Percentiles rank a stretch among this genome's conserved stretches.
These are phyloP conservation scores for Rhinichthys osculus DNA, from an alignment of 2,797 vertebrate genomes.

Conservation along the genomic window DNA sequence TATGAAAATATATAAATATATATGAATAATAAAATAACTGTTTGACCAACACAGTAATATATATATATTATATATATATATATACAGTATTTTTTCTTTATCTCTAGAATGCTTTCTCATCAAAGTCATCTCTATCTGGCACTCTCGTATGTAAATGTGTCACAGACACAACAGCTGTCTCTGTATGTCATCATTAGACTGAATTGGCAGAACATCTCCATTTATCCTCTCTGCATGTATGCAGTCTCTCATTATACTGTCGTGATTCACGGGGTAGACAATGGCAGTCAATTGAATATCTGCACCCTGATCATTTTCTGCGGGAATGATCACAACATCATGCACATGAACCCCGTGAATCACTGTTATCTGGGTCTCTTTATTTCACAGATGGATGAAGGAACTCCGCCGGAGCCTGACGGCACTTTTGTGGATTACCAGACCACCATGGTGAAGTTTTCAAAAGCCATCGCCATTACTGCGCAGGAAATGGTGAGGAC, in stretches of 20 bases:
- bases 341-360: slow-evolving; percentile 11
- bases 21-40: no score
- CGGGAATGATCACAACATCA: not conserved
- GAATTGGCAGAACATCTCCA: slow-evolving; percentile 49
- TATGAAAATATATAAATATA: no score
- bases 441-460: slow-evolving; percentile 97
- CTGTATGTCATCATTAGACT: slow-evolving; percentile 51
- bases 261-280: slow-evolving; percentile 44
- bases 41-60: no score
- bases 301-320: slow-evolving; percentile 46
- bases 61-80: no score
- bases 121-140: slow-evolving; percentile 69
- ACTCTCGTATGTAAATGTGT: slow-evolving; percentile 56
- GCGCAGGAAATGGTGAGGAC: slow-evolving; percentile 97
- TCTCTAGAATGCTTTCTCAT: slow-evolving; percentile 66
- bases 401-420: slow-evolving; percentile 91
- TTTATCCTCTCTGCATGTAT: slow-evolving; percentile 45
- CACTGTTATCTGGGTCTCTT: slow-evolving; percentile 34
- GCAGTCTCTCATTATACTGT: slow-evolving; percentile 60
- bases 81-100: not conserved
- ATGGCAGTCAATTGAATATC: slow-evolving; percentile 39
- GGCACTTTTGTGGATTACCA: slow-evolving; percentile 98
- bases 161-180: slow-evolving; percentile 39
- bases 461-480: slow-evolving; percentile 95
- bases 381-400: slow-evolving; percentile 89